Percentiles rank a stretch among this genome's conserved stretches.
Evolutionary conservation across 2,888 invertebrate genomes (phyloP).

Genomic region (Eumacrocentrus americanus): DNA sequence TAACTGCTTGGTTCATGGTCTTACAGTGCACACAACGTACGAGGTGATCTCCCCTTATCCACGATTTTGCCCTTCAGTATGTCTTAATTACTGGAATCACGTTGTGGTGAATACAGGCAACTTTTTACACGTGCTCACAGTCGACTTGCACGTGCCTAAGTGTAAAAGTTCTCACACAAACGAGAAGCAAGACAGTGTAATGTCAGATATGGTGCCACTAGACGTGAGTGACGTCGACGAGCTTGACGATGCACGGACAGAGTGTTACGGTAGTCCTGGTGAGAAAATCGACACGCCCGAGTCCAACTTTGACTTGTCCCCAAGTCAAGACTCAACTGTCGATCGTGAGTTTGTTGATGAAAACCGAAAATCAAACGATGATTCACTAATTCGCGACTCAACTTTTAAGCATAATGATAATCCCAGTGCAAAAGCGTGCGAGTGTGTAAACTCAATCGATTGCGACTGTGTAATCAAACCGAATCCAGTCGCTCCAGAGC

Average conservation of each 20-base stretch:
- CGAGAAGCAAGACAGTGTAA: slow-evolving; percentile 56
- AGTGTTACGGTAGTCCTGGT: slow-evolving; percentile 48
- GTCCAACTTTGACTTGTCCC: slow-evolving; percentile 45
- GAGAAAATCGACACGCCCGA: slow-evolving; percentile 50
- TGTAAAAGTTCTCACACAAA: slow-evolving; percentile 45
- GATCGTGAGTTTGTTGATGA: slow-evolving; percentile 45
- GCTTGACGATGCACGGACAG: slow-evolving; percentile 49
- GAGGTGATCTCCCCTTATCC: slow-evolving; percentile 88
- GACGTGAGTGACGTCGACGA: slow-evolving; percentile 55
- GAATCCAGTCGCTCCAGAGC: slow-evolving; percentile 26
- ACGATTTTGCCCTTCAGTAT: slow-evolving; percentile 73
- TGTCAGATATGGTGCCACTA: slow-evolving; percentile 48
- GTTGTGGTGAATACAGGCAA: slow-evolving; percentile 85
- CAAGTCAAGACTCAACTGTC: slow-evolving; percentile 46
- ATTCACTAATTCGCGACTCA: slow-evolving; percentile 44
- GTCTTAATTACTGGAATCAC: slow-evolving; percentile 73
- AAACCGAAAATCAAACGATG: slow-evolving; percentile 45
- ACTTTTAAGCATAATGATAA: slow-evolving; percentile 48
- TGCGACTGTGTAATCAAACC: slow-evolving; percentile 44
- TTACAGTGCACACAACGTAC: slow-evolving; percentile 91
- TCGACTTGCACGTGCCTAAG: slow-evolving; percentile 64
- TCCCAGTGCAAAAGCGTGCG: slow-evolving; percentile 46
- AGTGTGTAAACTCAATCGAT: slow-evolving; percentile 46
- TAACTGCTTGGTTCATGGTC: slow-evolving; percentile 85
- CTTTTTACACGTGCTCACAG: slow-evolving; percentile 78